phyloP scores from a whole-genome alignment of 2,888 invertebrate genomes.

The Sycophila texana region DNA sequence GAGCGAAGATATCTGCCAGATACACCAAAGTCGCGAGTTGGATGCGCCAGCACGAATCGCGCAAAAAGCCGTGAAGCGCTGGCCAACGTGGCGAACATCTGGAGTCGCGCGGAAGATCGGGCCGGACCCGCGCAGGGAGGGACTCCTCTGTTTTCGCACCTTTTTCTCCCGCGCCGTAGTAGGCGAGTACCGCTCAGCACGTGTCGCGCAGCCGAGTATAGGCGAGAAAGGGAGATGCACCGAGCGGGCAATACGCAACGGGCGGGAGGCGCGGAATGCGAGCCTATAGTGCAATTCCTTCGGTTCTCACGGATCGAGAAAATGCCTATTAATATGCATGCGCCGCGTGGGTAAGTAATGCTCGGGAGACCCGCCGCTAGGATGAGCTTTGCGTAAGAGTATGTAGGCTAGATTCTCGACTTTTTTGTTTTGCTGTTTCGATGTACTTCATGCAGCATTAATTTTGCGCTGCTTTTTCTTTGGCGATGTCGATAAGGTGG shows the following conservation, averaged over 20 bases:
- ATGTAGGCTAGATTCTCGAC: not conserved
- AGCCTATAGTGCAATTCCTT: slow-evolving; percentile 20
- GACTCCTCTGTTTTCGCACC: not conserved
- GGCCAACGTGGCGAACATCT: slow-evolving; percentile 33
- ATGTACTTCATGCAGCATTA: too few species aligned
- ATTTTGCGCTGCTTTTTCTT: too few species aligned
- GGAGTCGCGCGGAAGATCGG: not conserved
- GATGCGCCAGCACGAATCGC: too few species aligned
- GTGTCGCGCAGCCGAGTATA: slow-evolving; percentile 37
- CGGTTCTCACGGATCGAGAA: slow-evolving; percentile 52
- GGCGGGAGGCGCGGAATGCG: slow-evolving; percentile 50
- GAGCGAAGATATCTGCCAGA: too few species aligned
- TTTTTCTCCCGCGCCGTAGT: slow-evolving; percentile 3
- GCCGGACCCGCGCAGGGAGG: not conserved
- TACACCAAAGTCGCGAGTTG: too few species aligned
- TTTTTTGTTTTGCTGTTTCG: too few species aligned
- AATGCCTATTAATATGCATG: slow-evolving; percentile 44
- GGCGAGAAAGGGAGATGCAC: not conserved
- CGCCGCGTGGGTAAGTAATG: not conserved
- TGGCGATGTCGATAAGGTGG: too few species aligned
- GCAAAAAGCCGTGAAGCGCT: too few species aligned
- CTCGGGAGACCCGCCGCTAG: not conserved
- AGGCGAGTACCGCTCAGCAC: slow-evolving; percentile 11
- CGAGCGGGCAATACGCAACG: too few species aligned
- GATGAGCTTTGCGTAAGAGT: slow-evolving; percentile 11